A percentile compares a stretch with the other conserved stretches of the same genome.
Evolutionary conservation across 1,140 invertebrate species (phyloP).

Genomic region (Drosophila burlai): DNA sequence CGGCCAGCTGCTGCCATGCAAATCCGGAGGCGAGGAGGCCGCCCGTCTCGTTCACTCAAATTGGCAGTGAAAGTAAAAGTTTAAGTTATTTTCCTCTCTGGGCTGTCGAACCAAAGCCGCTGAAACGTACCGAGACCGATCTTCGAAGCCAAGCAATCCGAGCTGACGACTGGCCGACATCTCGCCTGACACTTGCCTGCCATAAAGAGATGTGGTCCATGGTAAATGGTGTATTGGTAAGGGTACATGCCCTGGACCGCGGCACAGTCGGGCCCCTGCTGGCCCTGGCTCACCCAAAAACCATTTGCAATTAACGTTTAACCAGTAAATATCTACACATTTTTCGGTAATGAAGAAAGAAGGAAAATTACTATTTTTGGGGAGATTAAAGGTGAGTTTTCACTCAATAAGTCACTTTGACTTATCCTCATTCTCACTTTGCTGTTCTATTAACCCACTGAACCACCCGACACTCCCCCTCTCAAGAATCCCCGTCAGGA

Average conservation of each 20-base stretch:
- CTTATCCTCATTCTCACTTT: conserved; percentile 5
- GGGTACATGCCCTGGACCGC: conserved; percentile 19
- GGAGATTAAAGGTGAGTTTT: conserved; percentile 7
- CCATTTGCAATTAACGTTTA: conserved; percentile 39
- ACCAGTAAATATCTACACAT: no score
- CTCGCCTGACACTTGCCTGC: conserved; percentile 41
- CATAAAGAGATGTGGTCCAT: conserved; percentile 43
- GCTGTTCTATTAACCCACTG: conserved; percentile 75
- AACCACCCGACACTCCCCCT: conserved; percentile 28
- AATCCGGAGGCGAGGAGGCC: conserved; percentile 63
- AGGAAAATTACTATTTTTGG: background rate
- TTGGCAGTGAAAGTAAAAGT: conserved; percentile 82
- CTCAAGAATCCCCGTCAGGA: conserved; percentile 6
- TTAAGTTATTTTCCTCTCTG: conserved; percentile 67
- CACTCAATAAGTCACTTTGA: background rate
- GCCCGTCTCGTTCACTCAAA: conserved; percentile 58
- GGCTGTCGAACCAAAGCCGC: conserved; percentile 64
- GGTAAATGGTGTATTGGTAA: conserved; percentile 1
- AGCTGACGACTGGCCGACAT: conserved; percentile 27
- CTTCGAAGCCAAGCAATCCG: conserved; percentile 11
- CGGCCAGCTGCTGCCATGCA: conserved; percentile 49
- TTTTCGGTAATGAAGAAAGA: conserved; percentile 14
- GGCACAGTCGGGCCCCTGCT: conserved; percentile 1
- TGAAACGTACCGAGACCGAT: conserved; percentile 22
- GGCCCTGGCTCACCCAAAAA: conserved; percentile 20